Conservation (phyloP, 2,888 invertebrate species). For the Heterodera filipjevi region DNA sequence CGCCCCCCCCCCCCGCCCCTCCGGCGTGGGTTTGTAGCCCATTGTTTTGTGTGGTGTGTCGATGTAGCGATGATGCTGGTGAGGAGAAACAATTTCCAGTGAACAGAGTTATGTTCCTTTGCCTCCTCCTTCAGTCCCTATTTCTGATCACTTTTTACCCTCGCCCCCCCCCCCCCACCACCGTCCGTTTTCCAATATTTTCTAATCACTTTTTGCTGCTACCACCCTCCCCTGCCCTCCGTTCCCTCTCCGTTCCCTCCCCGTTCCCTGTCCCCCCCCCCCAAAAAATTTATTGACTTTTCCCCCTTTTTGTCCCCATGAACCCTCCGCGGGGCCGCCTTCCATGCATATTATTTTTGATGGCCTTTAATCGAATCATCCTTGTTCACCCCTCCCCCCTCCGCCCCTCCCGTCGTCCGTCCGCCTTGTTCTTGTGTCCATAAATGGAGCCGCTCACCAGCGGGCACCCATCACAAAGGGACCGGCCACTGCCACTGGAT, state of each 20-base stretch:
- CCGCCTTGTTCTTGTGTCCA: no score
- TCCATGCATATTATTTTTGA: not conserved
- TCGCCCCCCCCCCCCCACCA: not conserved
- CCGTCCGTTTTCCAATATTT: not conserved
- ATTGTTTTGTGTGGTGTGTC: no score
- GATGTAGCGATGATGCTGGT: no score
- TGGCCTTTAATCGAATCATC: slow-evolving; percentile 12
- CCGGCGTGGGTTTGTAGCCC: no score
- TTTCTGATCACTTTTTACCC: not conserved
- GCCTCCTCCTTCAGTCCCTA: not conserved
- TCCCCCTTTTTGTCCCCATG: not conserved
- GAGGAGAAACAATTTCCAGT: no score
- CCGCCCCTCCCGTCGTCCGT: no score
- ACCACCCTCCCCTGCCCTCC: not conserved
- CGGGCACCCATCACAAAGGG: no score
- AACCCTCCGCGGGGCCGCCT: not conserved
- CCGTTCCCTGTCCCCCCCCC: not conserved
- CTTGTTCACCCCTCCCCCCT: not conserved
- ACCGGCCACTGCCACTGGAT: not conserved
- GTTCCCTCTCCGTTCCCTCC: not conserved
- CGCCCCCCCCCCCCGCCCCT: no score
- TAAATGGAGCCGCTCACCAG: not conserved
- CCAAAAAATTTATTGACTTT: not conserved
- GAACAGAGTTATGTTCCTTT: not conserved
- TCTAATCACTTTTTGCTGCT: not conserved